Base-by-base conservation (phyloP, 2,113 vertebrate species). In the Riparia riparia region DNA sequence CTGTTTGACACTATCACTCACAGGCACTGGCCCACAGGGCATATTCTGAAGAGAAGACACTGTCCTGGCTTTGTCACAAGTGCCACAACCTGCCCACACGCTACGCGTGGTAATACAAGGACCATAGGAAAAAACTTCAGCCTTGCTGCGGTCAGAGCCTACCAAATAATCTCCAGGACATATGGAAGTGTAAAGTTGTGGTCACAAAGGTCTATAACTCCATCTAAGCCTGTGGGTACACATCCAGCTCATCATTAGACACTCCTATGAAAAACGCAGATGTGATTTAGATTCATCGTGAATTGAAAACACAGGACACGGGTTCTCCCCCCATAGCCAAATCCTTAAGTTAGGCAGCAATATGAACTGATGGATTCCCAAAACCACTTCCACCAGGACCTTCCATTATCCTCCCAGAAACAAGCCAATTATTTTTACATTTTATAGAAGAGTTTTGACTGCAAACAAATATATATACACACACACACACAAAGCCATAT, bases 111-210 rank as follows among this genome's bases (percentile, higher is more conserved):
- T 10, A 66, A 69, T 14, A 69, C 24, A 79, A 45, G 61, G 25
- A 64, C 49, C 2, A 1, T 1, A 20, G 29, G 26, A 73, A 94
- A 94, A 82, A 65, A 78, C 0, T 47, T 20, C 29, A 82, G 68
- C 41, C 34, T 61, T 57, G 60, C 17, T 29, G 31, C 32, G 11
- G 54, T 86, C 49, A 93, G 17, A 87, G 32, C 22, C 34, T 80
- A 82, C 44, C 50, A 85, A 65, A 72, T 64, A 37, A 82, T 26
- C 53, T 42, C 54, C 44, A 80, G 54, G 53, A 90, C n/a, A 68
- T 0, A 0, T 9, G 11, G 6, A 60, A 14, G 12, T 9, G 31
- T 5, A 32, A 14, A 19, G 14, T 26, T 76, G 60, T 8, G 34
- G 77, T 39, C 70, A 79, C 78, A 74, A 51, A 93, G 7, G 26